Evolutionary conservation across 1,140 invertebrate genomes (phyloP).

Genomic region (Euwallacea fornicatus): DNA sequence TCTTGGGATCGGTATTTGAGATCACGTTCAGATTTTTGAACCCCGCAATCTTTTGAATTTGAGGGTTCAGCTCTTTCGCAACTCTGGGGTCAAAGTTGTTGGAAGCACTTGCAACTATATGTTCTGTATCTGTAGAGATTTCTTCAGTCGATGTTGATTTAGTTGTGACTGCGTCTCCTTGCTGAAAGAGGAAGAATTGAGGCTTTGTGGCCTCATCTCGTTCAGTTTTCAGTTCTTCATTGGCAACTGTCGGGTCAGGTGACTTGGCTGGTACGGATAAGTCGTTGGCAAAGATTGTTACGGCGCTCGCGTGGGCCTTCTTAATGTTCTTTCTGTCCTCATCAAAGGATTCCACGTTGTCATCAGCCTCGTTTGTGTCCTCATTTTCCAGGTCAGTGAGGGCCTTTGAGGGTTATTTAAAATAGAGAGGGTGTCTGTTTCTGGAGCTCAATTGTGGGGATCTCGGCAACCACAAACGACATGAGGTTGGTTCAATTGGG

Average conservation of each 20-base stretch:
- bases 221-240: neutral
- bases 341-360: neutral
- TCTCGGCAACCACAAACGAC: too few species aligned
- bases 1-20: conserved; percentile 11
- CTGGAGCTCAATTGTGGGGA: neutral
- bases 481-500: too few species aligned
- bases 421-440: conserved; percentile 13
- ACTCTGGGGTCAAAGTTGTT: conserved; percentile 38
- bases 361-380: conserved; percentile 21
- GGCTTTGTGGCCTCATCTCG: neutral
- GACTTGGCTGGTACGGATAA: neutral
- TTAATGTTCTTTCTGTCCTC: conserved; percentile 40
- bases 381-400: conserved; percentile 50
- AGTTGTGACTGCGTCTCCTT: conserved; percentile 45
- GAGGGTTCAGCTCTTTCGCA: neutral
- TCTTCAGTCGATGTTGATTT: conserved; percentile 35
- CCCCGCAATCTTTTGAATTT: neutral
- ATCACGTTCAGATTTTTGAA: conserved; percentile 20
- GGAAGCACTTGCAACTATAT: conserved; percentile 44
- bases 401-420: conserved; percentile 39
- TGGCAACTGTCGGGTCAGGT: neutral
- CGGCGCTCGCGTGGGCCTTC: conserved; percentile 44
- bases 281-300: conserved; percentile 42
- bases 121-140: conserved; percentile 38
- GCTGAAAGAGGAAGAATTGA: conserved; percentile 44